phyloP scores from a whole-genome alignment of 92 coral and sea anemone species.

The Epizoanthus rinbou region DNA sequence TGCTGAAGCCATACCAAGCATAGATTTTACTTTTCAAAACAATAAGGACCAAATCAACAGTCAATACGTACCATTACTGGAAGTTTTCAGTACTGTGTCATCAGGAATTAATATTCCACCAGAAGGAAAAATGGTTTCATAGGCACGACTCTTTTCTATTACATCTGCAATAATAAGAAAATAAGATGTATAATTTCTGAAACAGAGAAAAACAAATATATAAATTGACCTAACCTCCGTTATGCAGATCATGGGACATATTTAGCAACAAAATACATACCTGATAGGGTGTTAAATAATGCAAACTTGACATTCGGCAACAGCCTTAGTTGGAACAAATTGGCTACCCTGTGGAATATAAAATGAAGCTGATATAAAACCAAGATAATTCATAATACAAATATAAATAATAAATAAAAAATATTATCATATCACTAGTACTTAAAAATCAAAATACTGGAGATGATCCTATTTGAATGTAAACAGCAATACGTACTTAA shows the following conservation, averaged over 20 bases:
- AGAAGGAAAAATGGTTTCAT: conserved; percentile 74
- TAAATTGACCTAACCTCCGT: too few species aligned
- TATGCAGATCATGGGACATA: background rate
- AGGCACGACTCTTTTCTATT: conserved; percentile 68
- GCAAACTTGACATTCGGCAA: conserved; percentile 73
- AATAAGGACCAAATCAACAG: background rate
- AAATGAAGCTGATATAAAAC: background rate
- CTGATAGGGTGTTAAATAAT: conserved; percentile 66
- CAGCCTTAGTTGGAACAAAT: conserved; percentile 67
- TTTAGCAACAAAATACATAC: conserved; percentile 39
- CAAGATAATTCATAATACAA: too few species aligned
- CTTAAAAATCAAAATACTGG: too few species aligned
- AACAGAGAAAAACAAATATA: background rate
- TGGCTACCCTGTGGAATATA: conserved; percentile 54
- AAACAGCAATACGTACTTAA: background rate
- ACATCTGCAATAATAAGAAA: conserved; percentile 57
- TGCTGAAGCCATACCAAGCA: too few species aligned
- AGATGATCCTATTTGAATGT: too few species aligned
- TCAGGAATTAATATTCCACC: conserved; percentile 84
- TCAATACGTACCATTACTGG: conserved; percentile 61
- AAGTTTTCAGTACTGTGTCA: conserved; percentile 66
- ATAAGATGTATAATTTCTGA: too few species aligned
- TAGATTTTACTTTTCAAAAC: too few species aligned
- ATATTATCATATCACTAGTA: too few species aligned
- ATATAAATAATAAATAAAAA: too few species aligned